These are phyloP conservation scores for Tetramorium bicarinatum DNA, from an alignment of 2,888 invertebrate genomes.

Conservation along the genomic window DNA sequence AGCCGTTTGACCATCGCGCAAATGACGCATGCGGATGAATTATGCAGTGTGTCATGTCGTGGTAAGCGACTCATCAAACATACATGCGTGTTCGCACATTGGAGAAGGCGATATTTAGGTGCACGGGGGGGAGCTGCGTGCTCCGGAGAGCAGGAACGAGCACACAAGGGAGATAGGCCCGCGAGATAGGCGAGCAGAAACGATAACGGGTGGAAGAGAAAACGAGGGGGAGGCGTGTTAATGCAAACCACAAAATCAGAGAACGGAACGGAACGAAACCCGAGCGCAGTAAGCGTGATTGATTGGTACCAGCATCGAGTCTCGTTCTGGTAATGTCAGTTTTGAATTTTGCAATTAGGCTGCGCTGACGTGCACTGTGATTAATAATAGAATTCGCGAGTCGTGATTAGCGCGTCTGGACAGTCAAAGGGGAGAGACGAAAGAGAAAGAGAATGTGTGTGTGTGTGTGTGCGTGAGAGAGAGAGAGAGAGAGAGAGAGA, in stretches of 20 bases:
- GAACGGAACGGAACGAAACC: background rate
- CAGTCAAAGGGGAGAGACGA: slow-evolving; percentile 13
- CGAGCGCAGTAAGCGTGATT: slow-evolving; percentile 21
- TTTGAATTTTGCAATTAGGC: slow-evolving; percentile 51
- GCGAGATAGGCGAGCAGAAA: background rate
- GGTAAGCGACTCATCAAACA: slow-evolving; percentile 75
- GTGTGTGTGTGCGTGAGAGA: background rate
- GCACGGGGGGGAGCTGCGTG: background rate
- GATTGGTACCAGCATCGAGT: slow-evolving; percentile 25
- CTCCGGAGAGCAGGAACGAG: slow-evolving; percentile 12
- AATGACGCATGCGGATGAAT: slow-evolving; percentile 73
- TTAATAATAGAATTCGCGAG: slow-evolving; percentile 48
- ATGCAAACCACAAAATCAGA: slow-evolving; percentile 12
- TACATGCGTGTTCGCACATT: slow-evolving; percentile 66
- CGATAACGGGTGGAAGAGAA: slow-evolving; percentile 17
- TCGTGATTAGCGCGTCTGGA: slow-evolving; percentile 33
- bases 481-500: background rate
- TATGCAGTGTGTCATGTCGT: slow-evolving; percentile 75
- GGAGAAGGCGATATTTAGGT: slow-evolving; percentile 29
- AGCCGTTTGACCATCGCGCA: slow-evolving; percentile 66
- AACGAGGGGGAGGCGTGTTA: slow-evolving; percentile 18
- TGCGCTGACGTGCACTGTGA: slow-evolving; percentile 29
- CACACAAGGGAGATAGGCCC: background rate
- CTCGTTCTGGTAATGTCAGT: slow-evolving; percentile 49
- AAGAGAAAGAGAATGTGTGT: background rate